Conservation (phyloP, 2,888 invertebrate species). For the Bedellia somnulentella region DNA sequence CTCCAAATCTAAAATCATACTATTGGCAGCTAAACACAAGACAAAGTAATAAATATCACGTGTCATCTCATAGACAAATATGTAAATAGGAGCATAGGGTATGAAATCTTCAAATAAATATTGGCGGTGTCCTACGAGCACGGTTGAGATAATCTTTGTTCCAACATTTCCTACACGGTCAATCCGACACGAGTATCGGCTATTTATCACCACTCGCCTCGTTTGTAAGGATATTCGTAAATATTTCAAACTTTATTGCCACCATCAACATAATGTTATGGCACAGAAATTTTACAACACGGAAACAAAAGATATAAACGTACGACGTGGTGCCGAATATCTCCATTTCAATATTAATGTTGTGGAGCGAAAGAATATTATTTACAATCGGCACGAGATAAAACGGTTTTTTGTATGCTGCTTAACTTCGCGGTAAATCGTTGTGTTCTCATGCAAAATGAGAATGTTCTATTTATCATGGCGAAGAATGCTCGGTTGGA, state of each 20-base stretch:
- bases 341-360: conserved; percentile 37
- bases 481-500: too few species aligned
- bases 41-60: too few species aligned
- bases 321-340: conserved; percentile 29
- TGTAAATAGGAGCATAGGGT: too few species aligned
- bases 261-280: conserved; percentile 59
- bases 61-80: too few species aligned
- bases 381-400: conserved; percentile 25
- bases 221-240: conserved; percentile 57
- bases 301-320: conserved; percentile 53
- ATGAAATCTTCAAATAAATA: too few species aligned
- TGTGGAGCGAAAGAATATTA: conserved; percentile 20
- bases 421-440: conserved; percentile 8
- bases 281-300: conserved; percentile 53
- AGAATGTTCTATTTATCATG: too few species aligned
- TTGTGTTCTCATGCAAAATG: too few species aligned
- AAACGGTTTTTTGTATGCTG: conserved; percentile 13
- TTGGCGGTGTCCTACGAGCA: too few species aligned
- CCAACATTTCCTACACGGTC: too few species aligned
- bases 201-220: conserved; percentile 45
- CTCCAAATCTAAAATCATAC: too few species aligned
- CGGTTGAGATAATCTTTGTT: too few species aligned
- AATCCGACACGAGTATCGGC: conserved; percentile 35
- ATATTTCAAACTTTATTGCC: conserved; percentile 58
- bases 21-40: too few species aligned